Conservation (phyloP, 1,140 invertebrate species). For the Asbolus verrucosus region DNA sequence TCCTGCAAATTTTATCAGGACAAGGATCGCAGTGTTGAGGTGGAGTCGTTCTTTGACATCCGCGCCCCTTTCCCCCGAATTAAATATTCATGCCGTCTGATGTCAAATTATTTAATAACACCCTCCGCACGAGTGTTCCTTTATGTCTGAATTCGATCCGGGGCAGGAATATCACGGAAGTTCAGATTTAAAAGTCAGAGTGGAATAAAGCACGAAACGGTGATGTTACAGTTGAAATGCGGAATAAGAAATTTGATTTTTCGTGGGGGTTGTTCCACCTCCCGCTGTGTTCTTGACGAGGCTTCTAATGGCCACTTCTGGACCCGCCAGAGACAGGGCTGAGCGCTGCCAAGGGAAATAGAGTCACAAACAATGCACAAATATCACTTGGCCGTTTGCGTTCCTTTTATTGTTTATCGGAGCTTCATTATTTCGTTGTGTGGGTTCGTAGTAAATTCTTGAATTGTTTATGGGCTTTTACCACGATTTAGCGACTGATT, state of each 20-base stretch:
- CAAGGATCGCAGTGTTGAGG: background rate
- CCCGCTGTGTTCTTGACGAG: background rate
- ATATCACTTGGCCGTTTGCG: constrained; percentile 13
- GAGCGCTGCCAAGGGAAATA: constrained; percentile 8
- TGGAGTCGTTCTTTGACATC: constrained; percentile 5
- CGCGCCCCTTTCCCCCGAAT: background rate
- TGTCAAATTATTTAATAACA: constrained; percentile 18
- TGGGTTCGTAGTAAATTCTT: constrained; percentile 17
- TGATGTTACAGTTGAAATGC: too few species aligned
- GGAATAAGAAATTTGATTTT: too few species aligned
- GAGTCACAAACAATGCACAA: constrained; percentile 18
- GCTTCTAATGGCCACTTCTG: constrained; percentile 21
- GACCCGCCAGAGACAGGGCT: background rate
- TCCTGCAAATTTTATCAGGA: constrained; percentile 19
- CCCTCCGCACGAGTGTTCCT: background rate
- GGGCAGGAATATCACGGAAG: too few species aligned
- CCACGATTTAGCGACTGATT: constrained; percentile 36
- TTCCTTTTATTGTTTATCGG: constrained; percentile 30
- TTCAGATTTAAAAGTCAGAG: too few species aligned
- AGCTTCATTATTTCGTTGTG: constrained; percentile 14
- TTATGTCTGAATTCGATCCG: too few species aligned
- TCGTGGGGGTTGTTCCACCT: too few species aligned
- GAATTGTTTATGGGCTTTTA: constrained; percentile 38
- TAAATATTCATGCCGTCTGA: constrained; percentile 12
- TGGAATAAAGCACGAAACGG: too few species aligned